Base-by-base conservation (phyloP, 2,113 vertebrate species). In the Xenopus laevis region DNA sequence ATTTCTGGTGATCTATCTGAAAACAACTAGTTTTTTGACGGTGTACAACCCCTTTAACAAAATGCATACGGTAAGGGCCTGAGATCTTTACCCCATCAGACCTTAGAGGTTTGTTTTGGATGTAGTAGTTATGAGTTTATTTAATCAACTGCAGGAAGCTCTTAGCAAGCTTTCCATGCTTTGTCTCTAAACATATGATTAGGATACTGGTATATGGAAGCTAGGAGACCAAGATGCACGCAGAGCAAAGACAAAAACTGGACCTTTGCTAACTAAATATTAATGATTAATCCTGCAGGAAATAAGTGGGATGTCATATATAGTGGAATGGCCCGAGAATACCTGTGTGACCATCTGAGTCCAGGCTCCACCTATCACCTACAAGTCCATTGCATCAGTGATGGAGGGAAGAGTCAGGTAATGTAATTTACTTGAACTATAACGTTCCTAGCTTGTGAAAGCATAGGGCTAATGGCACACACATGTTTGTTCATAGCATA, bases 341-440 rank as follows among this genome's bases (percentile, higher is more conserved):
- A 96, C n/a, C 82, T 93, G 78, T 98, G 94, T 85, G 94, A 96
- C 74, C 93, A 93, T 15, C 88, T 99, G 62, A 95, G 88, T 82
- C 95, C 97, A 0, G 97, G 97, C 80, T 92, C 83, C 80, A 89
- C 85, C 71, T 98, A 98, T 84, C 93, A 93, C 69, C 86, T 93
- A 45, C 87, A 92, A 77, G 91, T 96, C 4, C 95, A 93, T 83
- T 99, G 97, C 79, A n/a, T 91, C 78, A 97, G 93, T 79, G 94
- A 95, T 79, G 96, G 96, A 85, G 97, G 97, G 79, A 93, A 96
- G 87, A 98, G 97, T 90, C 89, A 77, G 88, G 97, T 98, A 93
- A 93, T 88, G 80, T 53, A 83, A 1, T 40, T 2, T 55, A 16
- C 17, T 55, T n/a, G 15, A 6, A 40, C 0, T 40, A 6, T 40